Conservation (phyloP, 2,797 vertebrate genomes). For the Acanthopagrus latus region DNA sequence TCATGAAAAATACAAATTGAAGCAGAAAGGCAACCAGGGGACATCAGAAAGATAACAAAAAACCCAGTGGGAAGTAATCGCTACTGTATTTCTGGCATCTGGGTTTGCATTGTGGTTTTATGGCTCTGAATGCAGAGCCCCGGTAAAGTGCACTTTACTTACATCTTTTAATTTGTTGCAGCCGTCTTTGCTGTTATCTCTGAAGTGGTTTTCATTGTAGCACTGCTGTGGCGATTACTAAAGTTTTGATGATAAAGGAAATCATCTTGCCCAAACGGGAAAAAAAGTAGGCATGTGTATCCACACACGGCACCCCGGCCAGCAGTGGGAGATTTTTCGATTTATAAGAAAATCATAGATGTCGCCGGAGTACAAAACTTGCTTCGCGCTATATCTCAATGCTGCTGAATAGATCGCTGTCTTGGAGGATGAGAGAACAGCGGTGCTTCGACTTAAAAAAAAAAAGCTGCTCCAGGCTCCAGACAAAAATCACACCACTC, state of each 20-base stretch:
- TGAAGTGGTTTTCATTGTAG: constrained; percentile 34
- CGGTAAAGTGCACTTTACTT: constrained; percentile 19
- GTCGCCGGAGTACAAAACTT: constrained; percentile 29
- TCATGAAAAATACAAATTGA: constrained; percentile 28
- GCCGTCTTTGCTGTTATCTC: constrained; percentile 22
- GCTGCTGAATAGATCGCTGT: constrained; percentile 34
- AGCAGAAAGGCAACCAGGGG: not conserved
- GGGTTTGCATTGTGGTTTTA: not conserved
- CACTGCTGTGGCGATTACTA: constrained; percentile 7
- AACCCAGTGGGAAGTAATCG: constrained; percentile 18
- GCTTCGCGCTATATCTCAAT: constrained; percentile 37
- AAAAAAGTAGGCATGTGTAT: not conserved
- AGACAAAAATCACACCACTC: constrained; percentile 35
- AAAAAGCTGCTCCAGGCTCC: constrained; percentile 8
- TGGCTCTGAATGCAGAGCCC: constrained; percentile 20
- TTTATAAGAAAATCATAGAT: constrained; percentile 9
- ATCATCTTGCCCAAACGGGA: too few species aligned
- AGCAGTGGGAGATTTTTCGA: constrained; percentile 6
- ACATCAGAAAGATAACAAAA: constrained; percentile 27
- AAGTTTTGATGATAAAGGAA: constrained; percentile 32
- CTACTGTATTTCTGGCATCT: not conserved
- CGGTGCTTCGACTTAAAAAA: constrained; percentile 16
- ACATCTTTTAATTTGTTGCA: constrained; percentile 40
- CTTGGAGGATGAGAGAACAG: constrained; percentile 38
- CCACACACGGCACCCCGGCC: not conserved